Evolutionary conservation across 2,797 vertebrate genomes (phyloP), one percentile per base, ranked within the genome.

Genomic region (Crypturellus tataupa): DNA sequence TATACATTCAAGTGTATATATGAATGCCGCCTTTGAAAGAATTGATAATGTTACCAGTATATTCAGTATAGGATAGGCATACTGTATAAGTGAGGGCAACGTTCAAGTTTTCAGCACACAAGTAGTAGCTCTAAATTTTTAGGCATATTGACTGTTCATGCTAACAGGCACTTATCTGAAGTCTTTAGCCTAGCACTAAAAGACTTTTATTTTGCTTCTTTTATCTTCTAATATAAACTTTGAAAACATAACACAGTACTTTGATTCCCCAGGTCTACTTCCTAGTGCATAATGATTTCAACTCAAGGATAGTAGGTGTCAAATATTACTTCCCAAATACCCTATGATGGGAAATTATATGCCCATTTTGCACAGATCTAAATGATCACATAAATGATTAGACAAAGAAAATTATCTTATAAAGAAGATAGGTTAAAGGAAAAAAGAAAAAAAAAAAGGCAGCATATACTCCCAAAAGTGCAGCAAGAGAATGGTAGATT

Each of bases 1-100:
- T 8, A 7, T 20, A 7, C 19, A 4, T 16, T 6, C 0, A 1
- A 40, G 3, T 6, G 3, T 63, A 29, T 21, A 15, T 1, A 1
- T 2, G 6, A 24, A 51, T 47, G 20, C 53, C 59, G 73, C 63
- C 35, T 47, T 6, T 69, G 56, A 85, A 72, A 12, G 29, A 53
- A 10, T 7, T 73, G 25, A 65, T 73, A 71, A 60, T 83, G 80
- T 65, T 64, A 31, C 6, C 11, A 37, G 5, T 7, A 14, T 55
- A 35, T 59, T 91, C 0, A 0, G 31, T 70, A 13, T 6, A 87
- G 24, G n/a, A 12, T 31, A 63, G 67, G 35, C 12, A 7, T 56
- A 21, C 21, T 27, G 8, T 76, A 10, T 53, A 76, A 85, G 4
- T 31, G 75, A 86, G 4, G 79, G 7, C 7, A 91, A 42, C 1